phyloP scores from a whole-genome alignment of 2,113 vertebrate species.

The Aegotheles bennettii region DNA sequence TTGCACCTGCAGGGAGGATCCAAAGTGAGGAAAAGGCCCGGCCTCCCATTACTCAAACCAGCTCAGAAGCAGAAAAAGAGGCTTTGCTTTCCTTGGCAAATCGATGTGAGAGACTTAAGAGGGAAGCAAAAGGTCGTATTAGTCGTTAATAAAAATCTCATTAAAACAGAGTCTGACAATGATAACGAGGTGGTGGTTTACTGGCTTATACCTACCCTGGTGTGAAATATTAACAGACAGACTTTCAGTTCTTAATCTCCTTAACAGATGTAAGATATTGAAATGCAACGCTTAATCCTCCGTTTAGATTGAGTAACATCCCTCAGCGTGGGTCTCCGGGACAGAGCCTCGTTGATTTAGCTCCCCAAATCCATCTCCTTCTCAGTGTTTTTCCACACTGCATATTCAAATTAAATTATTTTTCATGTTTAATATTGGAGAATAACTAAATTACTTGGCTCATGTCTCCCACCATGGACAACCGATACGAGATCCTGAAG shows the following conservation, averaged over 20 bases:
- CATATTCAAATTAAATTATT: not conserved
- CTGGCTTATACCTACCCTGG: conserved; percentile 45
- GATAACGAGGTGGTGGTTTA: conserved; percentile 56
- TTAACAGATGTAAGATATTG: conserved; percentile 63
- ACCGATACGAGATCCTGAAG: not conserved
- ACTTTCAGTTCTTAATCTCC: conserved; percentile 50
- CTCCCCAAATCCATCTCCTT: not conserved
- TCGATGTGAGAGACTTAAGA: conserved; percentile 18
- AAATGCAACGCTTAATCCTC: conserved; percentile 40
- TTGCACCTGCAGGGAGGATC: not conserved
- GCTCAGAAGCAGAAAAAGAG: not conserved
- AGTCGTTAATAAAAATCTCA: conserved; percentile 66
- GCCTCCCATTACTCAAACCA: not conserved
- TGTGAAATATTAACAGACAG: conserved; percentile 63
- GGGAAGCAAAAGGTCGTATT: conserved; percentile 51
- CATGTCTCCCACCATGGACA: not conserved
- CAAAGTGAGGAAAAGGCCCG: not conserved
- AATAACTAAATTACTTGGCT: conserved; percentile 9
- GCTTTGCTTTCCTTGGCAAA: conserved; percentile 45
- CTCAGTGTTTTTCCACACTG: not conserved
- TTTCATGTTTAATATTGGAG: not conserved
- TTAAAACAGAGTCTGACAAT: conserved; percentile 43
- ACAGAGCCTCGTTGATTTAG: not conserved
- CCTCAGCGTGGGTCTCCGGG: not conserved
- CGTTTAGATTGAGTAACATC: conserved; percentile 32